These are phyloP conservation scores for Aphidius gifuensis DNA, from an alignment of 1,140 invertebrate species.

Conservation along the genomic window DNA sequence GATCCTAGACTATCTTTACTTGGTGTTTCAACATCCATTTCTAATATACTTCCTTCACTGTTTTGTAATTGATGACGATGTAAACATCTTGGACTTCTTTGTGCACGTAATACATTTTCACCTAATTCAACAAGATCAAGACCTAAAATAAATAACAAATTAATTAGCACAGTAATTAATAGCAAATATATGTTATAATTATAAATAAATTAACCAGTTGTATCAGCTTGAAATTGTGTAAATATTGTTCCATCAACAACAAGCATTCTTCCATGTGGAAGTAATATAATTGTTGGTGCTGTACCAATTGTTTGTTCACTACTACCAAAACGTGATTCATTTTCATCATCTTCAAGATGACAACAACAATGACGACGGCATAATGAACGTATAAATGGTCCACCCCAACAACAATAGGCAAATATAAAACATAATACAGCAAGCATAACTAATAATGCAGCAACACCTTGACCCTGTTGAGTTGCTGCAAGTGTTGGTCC, in stretches of 20 bases:
- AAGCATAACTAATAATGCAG: constrained; percentile 59
- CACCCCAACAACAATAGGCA: constrained; percentile 61
- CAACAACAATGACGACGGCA: constrained; percentile 55
- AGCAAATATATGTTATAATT: not conserved
- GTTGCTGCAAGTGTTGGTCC: constrained; percentile 35
- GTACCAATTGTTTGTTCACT: constrained; percentile 42
- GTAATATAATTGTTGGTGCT: constrained; percentile 58
- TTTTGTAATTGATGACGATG: constrained; percentile 43
- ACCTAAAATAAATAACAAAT: constrained; percentile 37
- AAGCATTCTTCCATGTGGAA: constrained; percentile 61
- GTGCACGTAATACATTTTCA: constrained; percentile 53
- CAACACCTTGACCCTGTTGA: constrained; percentile 54
- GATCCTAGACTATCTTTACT: constrained; percentile 49
- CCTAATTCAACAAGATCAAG: constrained; percentile 57
- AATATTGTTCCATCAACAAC: constrained; percentile 58
- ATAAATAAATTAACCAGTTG: constrained; percentile 34
- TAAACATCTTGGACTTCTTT: constrained; percentile 41
- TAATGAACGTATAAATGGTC: constrained; percentile 56
- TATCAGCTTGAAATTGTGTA: constrained; percentile 53
- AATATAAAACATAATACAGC: constrained; percentile 60
- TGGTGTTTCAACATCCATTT: constrained; percentile 50
- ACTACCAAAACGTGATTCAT: constrained; percentile 35
- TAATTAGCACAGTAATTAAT: not conserved
- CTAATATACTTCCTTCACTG: constrained; percentile 45
- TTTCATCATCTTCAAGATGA: constrained; percentile 45